Percentiles rank a stretch among this genome's conserved stretches.
These are phyloP conservation scores for Plebejus argus DNA, from an alignment of 2,888 invertebrate species.

Conservation along the genomic window DNA sequence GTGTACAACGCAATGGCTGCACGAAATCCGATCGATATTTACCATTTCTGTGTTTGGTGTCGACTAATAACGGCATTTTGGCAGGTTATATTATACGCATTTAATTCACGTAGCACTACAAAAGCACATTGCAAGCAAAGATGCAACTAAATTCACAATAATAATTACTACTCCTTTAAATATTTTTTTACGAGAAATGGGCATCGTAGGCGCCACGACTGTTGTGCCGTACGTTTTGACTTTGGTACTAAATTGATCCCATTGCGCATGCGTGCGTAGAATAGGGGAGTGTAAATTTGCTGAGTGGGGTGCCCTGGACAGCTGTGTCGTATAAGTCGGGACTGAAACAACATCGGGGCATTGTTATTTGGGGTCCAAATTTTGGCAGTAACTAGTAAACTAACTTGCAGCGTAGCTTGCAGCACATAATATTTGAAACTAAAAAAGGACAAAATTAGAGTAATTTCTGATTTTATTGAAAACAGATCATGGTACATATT, in stretches of 20 bases:
- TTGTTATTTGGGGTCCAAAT: slow-evolving; percentile 11
- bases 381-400: not conserved
- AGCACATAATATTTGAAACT: too few relatives aligned
- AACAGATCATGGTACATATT: too few relatives aligned
- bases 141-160: slow-evolving; percentile 44
- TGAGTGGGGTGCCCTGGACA: slow-evolving; percentile 67
- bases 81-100: slow-evolving; percentile 45
- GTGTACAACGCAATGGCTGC: slow-evolving; percentile 60
- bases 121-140: slow-evolving; percentile 58
- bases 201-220: slow-evolving; percentile 65
- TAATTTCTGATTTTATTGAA: not conserved
- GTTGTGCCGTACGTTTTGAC: slow-evolving; percentile 55
- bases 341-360: slow-evolving; percentile 31
- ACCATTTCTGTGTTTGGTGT: slow-evolving; percentile 68
- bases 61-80: slow-evolving; percentile 71
- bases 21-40: slow-evolving; percentile 69
- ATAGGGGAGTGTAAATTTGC: slow-evolving; percentile 68
- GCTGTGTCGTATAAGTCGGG: slow-evolving; percentile 58
- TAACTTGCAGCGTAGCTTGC: not conserved
- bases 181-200: slow-evolving; percentile 56
- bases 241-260: slow-evolving; percentile 58
- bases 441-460: not conserved
- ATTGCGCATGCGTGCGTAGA: slow-evolving; percentile 73
- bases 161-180: slow-evolving; percentile 50
- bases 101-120: slow-evolving; percentile 59